phyloP scores from a whole-genome alignment of 2,888 invertebrate species.

The Drosophila nigricruria region DNA sequence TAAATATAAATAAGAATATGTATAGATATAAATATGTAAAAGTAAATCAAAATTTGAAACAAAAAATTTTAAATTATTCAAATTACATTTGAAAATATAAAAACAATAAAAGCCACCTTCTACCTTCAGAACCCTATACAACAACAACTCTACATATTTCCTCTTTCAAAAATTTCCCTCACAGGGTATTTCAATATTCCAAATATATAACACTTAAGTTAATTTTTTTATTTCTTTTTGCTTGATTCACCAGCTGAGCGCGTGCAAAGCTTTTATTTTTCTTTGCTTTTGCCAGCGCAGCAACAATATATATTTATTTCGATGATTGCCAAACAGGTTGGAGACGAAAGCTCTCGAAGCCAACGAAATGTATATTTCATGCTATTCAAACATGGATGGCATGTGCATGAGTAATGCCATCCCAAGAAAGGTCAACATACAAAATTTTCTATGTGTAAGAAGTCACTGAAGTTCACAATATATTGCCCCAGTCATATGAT shows the following conservation, averaged over 20 bases:
- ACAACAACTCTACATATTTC: not conserved
- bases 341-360: conserved; percentile 60
- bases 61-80: too few species aligned
- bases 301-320: conserved; percentile 62
- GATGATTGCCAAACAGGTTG: conserved; percentile 75
- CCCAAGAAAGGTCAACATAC: conserved; percentile 45
- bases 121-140: not conserved
- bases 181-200: conserved; percentile 21
- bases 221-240: not conserved
- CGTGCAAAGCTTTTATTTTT: conserved; percentile 64
- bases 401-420: conserved; percentile 57
- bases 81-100: too few species aligned
- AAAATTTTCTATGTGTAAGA: conserved; percentile 27
- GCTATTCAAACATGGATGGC: conserved; percentile 26
- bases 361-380: conserved; percentile 41
- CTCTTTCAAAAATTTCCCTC: not conserved
- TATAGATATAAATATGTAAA: too few species aligned
- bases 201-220: not conserved
- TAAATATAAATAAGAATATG: too few species aligned
- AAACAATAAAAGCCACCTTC: too few species aligned
- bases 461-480: conserved; percentile 15
- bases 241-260: conserved; percentile 68
- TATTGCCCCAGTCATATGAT: too few species aligned
- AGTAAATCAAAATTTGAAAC: too few species aligned
- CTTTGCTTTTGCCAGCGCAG: conserved; percentile 65